Evolutionary conservation across 2,113 vertebrate genomes (phyloP).

Genomic region (Microcebus jonahi): DNA sequence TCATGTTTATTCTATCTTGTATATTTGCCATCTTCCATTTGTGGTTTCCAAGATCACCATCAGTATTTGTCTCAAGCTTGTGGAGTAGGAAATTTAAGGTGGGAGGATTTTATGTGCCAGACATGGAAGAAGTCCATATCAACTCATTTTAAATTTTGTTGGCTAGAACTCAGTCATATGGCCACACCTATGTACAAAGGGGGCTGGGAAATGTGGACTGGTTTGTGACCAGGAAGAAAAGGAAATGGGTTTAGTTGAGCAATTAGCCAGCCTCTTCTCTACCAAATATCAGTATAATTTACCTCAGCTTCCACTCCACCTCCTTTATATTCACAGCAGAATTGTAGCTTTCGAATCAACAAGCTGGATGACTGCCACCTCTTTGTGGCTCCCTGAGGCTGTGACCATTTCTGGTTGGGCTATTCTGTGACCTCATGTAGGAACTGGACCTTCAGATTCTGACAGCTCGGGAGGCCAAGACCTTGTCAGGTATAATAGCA

Average conservation of each 20-base stretch:
- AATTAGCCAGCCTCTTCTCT: neutral
- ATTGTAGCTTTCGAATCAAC: neutral
- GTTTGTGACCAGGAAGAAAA: neutral
- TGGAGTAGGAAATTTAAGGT: neutral
- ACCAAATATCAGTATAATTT: neutral
- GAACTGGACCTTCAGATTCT: neutral
- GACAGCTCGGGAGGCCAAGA: neutral
- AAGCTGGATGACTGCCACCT: neutral
- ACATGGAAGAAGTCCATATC: neutral
- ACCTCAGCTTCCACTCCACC: neutral
- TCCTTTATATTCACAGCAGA: neutral
- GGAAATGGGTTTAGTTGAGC: neutral
- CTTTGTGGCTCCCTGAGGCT: neutral
- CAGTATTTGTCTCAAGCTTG: neutral
- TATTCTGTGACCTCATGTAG: neutral
- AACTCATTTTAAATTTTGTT: neutral
- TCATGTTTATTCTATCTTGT: neutral
- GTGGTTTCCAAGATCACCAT: neutral
- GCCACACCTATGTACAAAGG: neutral
- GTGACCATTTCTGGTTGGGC: neutral
- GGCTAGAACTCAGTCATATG: neutral
- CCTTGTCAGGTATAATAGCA: neutral
- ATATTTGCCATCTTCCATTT: neutral
- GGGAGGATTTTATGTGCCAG: neutral
- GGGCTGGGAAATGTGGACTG: neutral